A percentile compares a stretch with the other conserved stretches of the same genome.
Conservation (phyloP, 2,797 vertebrate genomes). For the Platyrinchus mystaceus region DNA sequence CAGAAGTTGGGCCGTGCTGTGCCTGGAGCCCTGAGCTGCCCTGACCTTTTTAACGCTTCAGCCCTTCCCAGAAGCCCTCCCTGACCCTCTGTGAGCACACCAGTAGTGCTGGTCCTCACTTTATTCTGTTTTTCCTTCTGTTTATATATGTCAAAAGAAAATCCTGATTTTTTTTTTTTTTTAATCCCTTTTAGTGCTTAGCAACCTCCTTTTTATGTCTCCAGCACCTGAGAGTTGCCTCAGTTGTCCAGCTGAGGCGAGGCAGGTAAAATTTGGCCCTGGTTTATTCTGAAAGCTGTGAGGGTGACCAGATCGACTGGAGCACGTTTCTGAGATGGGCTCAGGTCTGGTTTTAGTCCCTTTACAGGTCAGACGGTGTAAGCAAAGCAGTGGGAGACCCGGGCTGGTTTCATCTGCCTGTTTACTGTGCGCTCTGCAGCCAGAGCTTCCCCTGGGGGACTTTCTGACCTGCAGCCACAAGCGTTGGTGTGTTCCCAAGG, state of each 20-base stretch:
- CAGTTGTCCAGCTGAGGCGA: background rate
- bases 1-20: background rate
- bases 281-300: background rate
- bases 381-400: background rate
- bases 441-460: background rate
- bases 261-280: background rate
- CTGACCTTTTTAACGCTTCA: background rate
- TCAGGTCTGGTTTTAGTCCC: background rate
- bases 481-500: too few relatives aligned
- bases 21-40: background rate
- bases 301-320: background rate
- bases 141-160: constrained; percentile 23
- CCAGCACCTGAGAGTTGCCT: background rate
- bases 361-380: background rate
- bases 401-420: background rate
- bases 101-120: background rate
- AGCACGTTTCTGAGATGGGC: background rate
- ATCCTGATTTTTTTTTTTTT: background rate
- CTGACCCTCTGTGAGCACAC: background rate
- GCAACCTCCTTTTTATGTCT: background rate
- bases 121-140: background rate
- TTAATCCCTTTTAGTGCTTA: background rate
- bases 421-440: background rate
- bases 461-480: too few relatives aligned
- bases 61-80: background rate